phyloP scores from a whole-genome alignment of 92 coral and sea anemone species.

The Palythoa grandiflora region DNA sequence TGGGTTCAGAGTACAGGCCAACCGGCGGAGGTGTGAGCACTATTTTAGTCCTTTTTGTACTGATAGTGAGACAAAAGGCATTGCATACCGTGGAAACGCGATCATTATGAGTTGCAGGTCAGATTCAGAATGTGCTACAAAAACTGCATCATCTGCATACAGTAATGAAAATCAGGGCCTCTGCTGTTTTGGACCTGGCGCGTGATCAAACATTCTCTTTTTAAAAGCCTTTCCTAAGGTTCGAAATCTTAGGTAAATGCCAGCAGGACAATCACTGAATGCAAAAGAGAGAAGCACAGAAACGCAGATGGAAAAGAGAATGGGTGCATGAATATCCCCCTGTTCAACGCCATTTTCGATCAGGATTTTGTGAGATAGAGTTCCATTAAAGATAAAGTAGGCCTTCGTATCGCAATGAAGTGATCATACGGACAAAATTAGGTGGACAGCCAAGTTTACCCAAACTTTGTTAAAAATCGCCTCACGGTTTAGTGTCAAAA shows the following conservation, averaged over 20 bases:
- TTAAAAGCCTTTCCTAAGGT: background rate
- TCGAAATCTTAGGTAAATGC: background rate
- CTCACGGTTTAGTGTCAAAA: slow-evolving; percentile 1
- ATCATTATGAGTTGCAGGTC: slow-evolving; percentile 29
- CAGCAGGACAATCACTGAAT: background rate
- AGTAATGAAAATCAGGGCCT: slow-evolving; percentile 3
- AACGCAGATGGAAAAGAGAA: slow-evolving; percentile 24
- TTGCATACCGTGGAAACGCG: slow-evolving; percentile 28
- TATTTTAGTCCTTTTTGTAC: slow-evolving; percentile 24
- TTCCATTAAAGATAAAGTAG: background rate
- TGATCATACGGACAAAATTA: background rate
- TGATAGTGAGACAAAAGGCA: slow-evolving; percentile 51
- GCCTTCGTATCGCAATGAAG: slow-evolving; percentile 23
- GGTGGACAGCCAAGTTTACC: slow-evolving; percentile 10
- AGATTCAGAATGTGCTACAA: slow-evolving; percentile 30
- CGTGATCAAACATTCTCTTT: background rate
- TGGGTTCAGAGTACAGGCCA: slow-evolving; percentile 15
- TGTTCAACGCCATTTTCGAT: slow-evolving; percentile 9
- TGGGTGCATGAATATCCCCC: slow-evolving; percentile 23
- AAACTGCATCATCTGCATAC: slow-evolving; percentile 12
- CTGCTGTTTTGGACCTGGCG: slow-evolving; percentile 9
- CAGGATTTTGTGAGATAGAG: background rate
- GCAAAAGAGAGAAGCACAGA: slow-evolving; percentile 2
- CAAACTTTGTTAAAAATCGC: background rate
- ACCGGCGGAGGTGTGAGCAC: slow-evolving; percentile 29